Conservation (phyloP, 2,113 vertebrate genomes). For the Psephotus haematonotus region DNA sequence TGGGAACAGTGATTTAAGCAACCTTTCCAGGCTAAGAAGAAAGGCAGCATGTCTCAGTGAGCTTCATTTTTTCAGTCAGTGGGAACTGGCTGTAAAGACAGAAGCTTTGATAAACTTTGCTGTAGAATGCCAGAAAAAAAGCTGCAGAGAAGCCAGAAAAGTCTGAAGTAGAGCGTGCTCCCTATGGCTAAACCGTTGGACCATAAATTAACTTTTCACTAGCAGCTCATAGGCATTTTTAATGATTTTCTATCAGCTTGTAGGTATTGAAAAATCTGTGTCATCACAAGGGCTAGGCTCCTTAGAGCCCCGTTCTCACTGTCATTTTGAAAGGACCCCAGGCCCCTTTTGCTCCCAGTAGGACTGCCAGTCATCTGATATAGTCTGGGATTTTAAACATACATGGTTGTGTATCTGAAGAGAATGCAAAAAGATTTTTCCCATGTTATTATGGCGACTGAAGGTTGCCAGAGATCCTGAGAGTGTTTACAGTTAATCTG, state of each 20-base stretch:
- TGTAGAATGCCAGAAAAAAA: neutral
- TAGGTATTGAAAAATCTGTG: neutral
- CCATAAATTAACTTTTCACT: neutral
- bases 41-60: neutral
- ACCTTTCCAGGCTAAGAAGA: neutral
- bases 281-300: neutral
- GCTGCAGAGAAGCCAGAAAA: neutral
- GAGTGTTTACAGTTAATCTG: neutral
- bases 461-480: neutral
- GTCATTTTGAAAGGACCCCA: neutral
- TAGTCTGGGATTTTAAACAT: neutral
- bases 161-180: neutral
- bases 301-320: neutral
- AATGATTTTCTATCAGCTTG: neutral
- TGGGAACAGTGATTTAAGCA: neutral
- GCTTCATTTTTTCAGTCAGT: neutral
- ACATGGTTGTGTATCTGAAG: neutral
- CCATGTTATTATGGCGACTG: accelerated
- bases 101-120: neutral
- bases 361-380: neutral
- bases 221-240: neutral
- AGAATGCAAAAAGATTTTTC: neutral
- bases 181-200: neutral
- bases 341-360: neutral
- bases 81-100: neutral